phyloP scores from a whole-genome alignment of 2,888 invertebrate genomes.

The Mesoligia furuncula region DNA sequence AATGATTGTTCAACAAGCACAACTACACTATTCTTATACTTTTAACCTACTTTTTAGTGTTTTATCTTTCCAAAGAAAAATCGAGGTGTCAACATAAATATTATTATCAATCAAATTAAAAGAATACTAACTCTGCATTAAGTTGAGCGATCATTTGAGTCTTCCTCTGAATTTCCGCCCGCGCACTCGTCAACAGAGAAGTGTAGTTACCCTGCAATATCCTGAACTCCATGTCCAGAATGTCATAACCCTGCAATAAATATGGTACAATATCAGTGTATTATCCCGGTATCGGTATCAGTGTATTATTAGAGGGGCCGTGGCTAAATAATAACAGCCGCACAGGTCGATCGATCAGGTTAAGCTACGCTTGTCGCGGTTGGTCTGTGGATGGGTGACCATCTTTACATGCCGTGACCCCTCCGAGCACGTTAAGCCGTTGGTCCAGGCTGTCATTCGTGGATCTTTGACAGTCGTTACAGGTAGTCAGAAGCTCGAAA shows the following conservation, averaged over 20 bases:
- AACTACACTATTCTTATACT: not conserved
- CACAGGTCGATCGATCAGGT: too few species aligned
- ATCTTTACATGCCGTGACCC: too few species aligned
- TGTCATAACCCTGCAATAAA: conserved; percentile 87
- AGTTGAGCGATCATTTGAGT: conserved; percentile 79
- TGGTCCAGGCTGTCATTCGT: too few species aligned
- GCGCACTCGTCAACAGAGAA: conserved; percentile 83
- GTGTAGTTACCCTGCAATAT: conserved; percentile 82
- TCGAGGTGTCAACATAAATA: not conserved
- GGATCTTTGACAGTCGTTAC: too few species aligned
- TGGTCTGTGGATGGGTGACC: too few species aligned
- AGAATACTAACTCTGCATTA: conserved; percentile 82
- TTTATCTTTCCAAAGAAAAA: not conserved
- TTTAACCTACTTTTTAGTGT: not conserved
- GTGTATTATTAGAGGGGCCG: too few species aligned
- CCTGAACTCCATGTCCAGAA: conserved; percentile 77
- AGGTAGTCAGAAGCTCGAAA: too few species aligned
- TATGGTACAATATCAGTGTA: conserved; percentile 86
- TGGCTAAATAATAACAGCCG: too few species aligned
- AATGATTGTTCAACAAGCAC: not conserved
- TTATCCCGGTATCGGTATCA: too few species aligned
- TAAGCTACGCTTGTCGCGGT: too few species aligned
- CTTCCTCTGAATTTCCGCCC: conserved; percentile 85
- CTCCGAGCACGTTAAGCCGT: too few species aligned
- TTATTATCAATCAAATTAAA: not conserved